phyloP scores from a whole-genome alignment of 2,797 vertebrate genomes.

The Sebastes variabilis region DNA sequence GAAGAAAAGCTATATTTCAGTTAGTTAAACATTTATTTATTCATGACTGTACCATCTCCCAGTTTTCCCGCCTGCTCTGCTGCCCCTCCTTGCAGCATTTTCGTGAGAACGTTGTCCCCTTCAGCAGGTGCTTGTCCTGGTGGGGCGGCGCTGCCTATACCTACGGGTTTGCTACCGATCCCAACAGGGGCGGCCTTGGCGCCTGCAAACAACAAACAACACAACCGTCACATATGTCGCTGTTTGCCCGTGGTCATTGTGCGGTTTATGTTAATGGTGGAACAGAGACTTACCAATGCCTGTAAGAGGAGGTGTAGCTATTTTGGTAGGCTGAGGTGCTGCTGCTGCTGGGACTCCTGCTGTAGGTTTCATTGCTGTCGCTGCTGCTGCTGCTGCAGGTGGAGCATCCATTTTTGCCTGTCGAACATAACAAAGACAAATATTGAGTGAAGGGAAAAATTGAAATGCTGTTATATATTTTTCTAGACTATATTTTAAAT shows the following conservation, averaged over 20 bases:
- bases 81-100: constrained; percentile 95
- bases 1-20: neutral
- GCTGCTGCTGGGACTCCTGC: constrained; percentile 72
- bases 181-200: constrained; percentile 87
- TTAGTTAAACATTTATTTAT: constrained; percentile 3
- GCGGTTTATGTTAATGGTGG: neutral
- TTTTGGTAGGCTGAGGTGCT: constrained; percentile 82
- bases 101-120: constrained; percentile 94
- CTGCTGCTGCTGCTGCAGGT: constrained; percentile 60
- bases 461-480: neutral
- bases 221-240: neutral
- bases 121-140: constrained; percentile 85
- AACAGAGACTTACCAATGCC: constrained; percentile 87
- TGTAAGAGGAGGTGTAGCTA: constrained; percentile 81
- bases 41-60: constrained; percentile 88
- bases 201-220: constrained; percentile 73
- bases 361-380: constrained; percentile 78
- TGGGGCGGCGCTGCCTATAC: constrained; percentile 81
- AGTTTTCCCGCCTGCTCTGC: constrained; percentile 99
- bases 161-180: constrained; percentile 84
- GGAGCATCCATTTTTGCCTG: constrained; percentile 86
- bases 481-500: neutral
- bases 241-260: neutral
- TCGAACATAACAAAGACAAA: constrained; percentile 31
- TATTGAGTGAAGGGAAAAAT: neutral